phyloP scores from a whole-genome alignment of 2,797 vertebrate species.

The Rhinogobio ventralis region DNA sequence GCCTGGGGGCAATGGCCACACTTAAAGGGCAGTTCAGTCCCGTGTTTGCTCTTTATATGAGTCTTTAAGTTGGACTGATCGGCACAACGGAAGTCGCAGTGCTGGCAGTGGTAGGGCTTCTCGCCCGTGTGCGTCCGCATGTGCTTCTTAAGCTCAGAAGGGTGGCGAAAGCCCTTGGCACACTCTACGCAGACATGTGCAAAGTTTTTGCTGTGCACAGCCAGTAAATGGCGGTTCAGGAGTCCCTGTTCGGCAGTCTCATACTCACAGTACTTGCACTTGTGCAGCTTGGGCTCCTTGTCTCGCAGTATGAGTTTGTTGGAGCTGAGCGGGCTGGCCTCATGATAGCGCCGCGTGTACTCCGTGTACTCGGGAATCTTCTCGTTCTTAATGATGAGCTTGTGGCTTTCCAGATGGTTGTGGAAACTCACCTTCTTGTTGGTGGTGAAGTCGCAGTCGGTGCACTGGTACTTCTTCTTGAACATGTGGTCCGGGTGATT shows the following conservation, averaged over 20 bases:
- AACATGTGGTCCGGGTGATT: slow-evolving; percentile 91
- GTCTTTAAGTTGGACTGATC: slow-evolving; percentile 92
- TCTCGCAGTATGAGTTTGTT: slow-evolving; percentile 97
- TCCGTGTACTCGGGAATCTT: slow-evolving; percentile 94
- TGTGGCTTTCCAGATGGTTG: slow-evolving; percentile 97
- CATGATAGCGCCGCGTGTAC: slow-evolving; percentile 92
- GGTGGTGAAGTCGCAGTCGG: slow-evolving; percentile 91
- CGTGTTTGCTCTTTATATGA: slow-evolving; percentile 89
- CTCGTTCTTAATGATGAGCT: slow-evolving; percentile 93
- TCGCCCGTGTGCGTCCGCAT: slow-evolving; percentile 97
- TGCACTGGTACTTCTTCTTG: slow-evolving; percentile 91
- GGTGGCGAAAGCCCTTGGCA: slow-evolving; percentile 89
- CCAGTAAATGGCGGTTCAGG: slow-evolving; percentile 87
- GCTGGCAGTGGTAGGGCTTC: slow-evolving; percentile 91
- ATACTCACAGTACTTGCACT: slow-evolving; percentile 91
- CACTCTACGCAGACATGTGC: slow-evolving; percentile 89
- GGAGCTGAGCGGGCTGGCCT: slow-evolving; percentile 93
- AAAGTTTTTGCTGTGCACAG: slow-evolving; percentile 91
- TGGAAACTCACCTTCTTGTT: slow-evolving; percentile 93
- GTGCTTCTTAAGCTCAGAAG: slow-evolving; percentile 91
- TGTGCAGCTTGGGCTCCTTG: slow-evolving; percentile 90
- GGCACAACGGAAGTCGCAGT: slow-evolving; percentile 86
- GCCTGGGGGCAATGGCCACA: slow-evolving; percentile 89
- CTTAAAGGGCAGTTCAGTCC: slow-evolving; percentile 83
- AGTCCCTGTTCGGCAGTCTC: slow-evolving; percentile 89